These are phyloP conservation scores for Argyresthia albistria DNA, from an alignment of 2,888 invertebrate species.

Conservation along the genomic window DNA sequence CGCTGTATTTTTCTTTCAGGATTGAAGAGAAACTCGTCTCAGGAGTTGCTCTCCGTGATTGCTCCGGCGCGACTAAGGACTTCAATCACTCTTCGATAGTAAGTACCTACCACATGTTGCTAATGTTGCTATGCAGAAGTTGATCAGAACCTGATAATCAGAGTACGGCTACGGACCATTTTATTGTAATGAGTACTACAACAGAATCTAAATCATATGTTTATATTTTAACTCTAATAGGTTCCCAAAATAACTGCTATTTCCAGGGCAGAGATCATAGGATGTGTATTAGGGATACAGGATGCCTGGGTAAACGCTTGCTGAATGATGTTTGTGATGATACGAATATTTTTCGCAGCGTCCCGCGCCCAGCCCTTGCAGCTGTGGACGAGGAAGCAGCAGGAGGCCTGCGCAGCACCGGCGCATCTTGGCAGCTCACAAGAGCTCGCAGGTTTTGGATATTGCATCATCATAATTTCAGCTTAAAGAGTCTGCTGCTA, in stretches of 20 bases:
- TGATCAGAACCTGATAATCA: too few species aligned
- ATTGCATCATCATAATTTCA: too few species aligned
- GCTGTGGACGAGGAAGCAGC: constrained; percentile 34
- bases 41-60: constrained; percentile 48
- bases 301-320: too few species aligned
- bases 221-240: too few species aligned
- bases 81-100: constrained; percentile 45
- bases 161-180: too few species aligned
- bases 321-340: too few species aligned
- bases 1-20: constrained; percentile 34
- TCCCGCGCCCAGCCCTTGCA: constrained; percentile 37
- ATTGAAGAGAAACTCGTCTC: constrained; percentile 44
- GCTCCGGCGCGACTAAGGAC: constrained; percentile 53
- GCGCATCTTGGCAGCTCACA: constrained; percentile 51
- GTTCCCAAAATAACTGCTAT: too few species aligned
- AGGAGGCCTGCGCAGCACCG: constrained; percentile 37
- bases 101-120: constrained; percentile 19
- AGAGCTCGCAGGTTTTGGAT: constrained; percentile 41
- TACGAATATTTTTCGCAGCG: constrained; percentile 22
- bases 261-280: too few species aligned
- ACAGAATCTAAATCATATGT: too few species aligned
- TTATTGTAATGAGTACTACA: too few species aligned
- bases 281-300: too few species aligned
- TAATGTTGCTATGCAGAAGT: not conserved
- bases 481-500: too few species aligned